phyloP scores from a whole-genome alignment of 1,140 invertebrate genomes.

The Tenebrio molitor region DNA sequence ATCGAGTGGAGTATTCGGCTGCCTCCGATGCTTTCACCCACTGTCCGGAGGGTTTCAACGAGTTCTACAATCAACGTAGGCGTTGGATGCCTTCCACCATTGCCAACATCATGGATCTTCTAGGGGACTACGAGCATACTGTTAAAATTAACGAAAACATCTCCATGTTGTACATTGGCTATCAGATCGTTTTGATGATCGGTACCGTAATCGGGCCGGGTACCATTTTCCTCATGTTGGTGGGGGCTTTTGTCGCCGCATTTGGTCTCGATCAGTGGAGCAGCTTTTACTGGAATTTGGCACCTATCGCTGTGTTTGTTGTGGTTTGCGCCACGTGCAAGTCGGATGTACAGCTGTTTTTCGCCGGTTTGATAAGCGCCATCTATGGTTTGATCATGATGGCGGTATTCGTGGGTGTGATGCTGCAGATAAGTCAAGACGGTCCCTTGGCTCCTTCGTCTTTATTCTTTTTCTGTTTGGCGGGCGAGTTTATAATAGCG shows the following conservation, averaged over 20 bases:
- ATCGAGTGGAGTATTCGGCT: slow-evolving; percentile 91
- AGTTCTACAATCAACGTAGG: slow-evolving; percentile 90
- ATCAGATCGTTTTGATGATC: slow-evolving; percentile 80
- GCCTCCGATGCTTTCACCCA: slow-evolving; percentile 94
- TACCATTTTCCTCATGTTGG: slow-evolving; percentile 92
- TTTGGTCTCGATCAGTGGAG: slow-evolving; percentile 84
- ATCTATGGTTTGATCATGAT: slow-evolving; percentile 93
- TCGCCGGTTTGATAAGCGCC: slow-evolving; percentile 82
- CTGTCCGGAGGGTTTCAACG: slow-evolving; percentile 87
- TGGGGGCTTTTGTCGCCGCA: slow-evolving; percentile 87
- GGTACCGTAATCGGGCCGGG: slow-evolving; percentile 86
- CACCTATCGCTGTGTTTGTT: slow-evolving; percentile 83
- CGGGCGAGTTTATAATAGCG: slow-evolving; percentile 75
- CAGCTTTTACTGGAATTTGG: slow-evolving; percentile 84
- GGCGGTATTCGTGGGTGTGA: slow-evolving; percentile 90
- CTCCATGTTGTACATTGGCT: slow-evolving; percentile 84
- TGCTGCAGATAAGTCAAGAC: slow-evolving; percentile 84
- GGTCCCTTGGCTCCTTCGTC: slow-evolving; percentile 84
- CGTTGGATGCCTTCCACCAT: slow-evolving; percentile 93
- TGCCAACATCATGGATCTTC: slow-evolving; percentile 88
- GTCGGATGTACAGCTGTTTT: slow-evolving; percentile 80
- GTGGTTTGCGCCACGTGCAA: slow-evolving; percentile 81
- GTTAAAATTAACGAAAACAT: slow-evolving; percentile 89
- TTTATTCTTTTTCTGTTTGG: slow-evolving; percentile 79
- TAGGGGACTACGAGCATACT: slow-evolving; percentile 80